Conservation (phyloP, 2,888 invertebrate species). For the Neelides folsomi region DNA sequence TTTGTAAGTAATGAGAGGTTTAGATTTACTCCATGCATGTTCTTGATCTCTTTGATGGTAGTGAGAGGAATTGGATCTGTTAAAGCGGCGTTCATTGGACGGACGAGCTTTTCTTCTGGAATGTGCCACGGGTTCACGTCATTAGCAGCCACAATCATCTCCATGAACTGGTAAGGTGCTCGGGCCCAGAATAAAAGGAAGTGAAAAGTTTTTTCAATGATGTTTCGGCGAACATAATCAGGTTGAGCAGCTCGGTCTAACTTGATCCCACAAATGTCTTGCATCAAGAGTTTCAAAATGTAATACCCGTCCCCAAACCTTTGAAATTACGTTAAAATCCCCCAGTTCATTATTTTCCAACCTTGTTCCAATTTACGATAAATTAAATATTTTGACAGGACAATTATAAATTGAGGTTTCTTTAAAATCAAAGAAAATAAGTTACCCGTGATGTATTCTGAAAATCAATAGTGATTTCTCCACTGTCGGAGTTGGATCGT, state of each 20-base stretch:
- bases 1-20: too few species aligned
- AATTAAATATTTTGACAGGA: too few species aligned
- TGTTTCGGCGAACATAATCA: slow-evolving; percentile 4
- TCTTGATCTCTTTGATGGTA: slow-evolving; percentile 12
- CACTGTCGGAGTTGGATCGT: not conserved
- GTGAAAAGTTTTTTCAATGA: slow-evolving; percentile 1
- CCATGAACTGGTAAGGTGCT: slow-evolving; percentile 16
- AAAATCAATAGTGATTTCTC: slow-evolving; percentile 12
- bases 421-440: not conserved
- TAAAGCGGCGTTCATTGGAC: slow-evolving; percentile 15
- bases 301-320: slow-evolving; percentile 16
- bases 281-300: slow-evolving; percentile 14
- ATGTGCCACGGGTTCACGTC: slow-evolving; percentile 17
- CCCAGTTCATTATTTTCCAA: too few species aligned
- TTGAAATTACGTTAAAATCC: not conserved
- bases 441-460: slow-evolving; percentile 15
- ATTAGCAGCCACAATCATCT: slow-evolving; percentile 10
- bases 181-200: slow-evolving; percentile 12
- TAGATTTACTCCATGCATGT: slow-evolving; percentile 3
- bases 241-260: slow-evolving; percentile 12
- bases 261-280: slow-evolving; percentile 13
- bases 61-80: slow-evolving; percentile 10
- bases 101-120: slow-evolving; percentile 4
- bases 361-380: too few species aligned
- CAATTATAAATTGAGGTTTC: too few species aligned